Conservation (phyloP, 92 coral and sea anemone species). For the Blastomussa wellsi region DNA sequence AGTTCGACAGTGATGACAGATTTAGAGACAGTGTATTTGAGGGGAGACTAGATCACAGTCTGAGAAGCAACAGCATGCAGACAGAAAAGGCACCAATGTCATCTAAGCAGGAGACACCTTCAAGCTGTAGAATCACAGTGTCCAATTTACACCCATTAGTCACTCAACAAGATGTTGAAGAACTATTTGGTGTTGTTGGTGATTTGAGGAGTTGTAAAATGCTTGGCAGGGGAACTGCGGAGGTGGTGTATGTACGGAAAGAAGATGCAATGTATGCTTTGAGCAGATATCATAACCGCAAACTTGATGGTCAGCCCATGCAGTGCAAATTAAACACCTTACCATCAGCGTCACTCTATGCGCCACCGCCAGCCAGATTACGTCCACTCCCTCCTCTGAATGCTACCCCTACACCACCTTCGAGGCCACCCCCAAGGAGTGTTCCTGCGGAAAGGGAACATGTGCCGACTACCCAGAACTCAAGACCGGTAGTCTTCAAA, state of each 20-base stretch:
- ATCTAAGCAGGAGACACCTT: constrained; percentile 4
- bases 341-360: constrained; percentile 60
- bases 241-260: constrained; percentile 72
- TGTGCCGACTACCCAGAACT: constrained; percentile 1
- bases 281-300: constrained; percentile 77
- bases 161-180: constrained; percentile 78
- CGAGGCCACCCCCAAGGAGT: constrained; percentile 35
- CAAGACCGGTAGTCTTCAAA: constrained; percentile 84
- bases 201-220: constrained; percentile 76
- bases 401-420: constrained; percentile 43
- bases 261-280: constrained; percentile 77
- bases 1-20: constrained; percentile 7
- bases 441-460: constrained; percentile 25
- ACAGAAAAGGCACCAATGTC: constrained; percentile 31
- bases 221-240: constrained; percentile 79
- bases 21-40: constrained; percentile 35
- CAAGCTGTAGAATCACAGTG: constrained; percentile 70
- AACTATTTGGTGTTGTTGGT: constrained; percentile 86
- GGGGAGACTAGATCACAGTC: constrained; percentile 62
- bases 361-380: constrained; percentile 59
- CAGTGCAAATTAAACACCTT: constrained; percentile 70
- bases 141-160: constrained; percentile 82
- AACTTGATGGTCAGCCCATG: constrained; percentile 95
- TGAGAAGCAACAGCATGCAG: constrained; percentile 12
- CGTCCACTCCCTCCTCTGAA: constrained; percentile 68